Base-by-base conservation (phyloP, 2,113 vertebrate genomes). In the Vulpes ferrilata region DNA sequence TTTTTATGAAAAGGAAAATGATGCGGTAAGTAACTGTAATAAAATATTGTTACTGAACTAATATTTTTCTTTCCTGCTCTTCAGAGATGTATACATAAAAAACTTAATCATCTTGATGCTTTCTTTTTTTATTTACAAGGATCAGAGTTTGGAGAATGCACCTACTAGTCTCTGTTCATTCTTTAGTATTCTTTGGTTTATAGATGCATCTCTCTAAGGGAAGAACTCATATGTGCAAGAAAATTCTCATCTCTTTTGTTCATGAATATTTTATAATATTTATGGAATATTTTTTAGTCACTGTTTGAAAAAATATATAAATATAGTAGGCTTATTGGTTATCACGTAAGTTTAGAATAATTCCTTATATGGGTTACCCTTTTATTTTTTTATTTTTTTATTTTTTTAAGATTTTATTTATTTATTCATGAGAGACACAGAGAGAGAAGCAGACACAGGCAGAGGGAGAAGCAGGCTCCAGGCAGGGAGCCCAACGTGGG, bases 1-100 rank as follows among this genome's bases (percentile, higher is more conserved):
- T 98, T 99, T 99, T 98, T 99, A 99, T 51, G 99, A 99, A 98
- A 99, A 99, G 69, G 99, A 99, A 98, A 99, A 99, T n/a, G 99
- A 99, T 59, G 99, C 99, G 98, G 99, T 99, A 98, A 98, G 98
- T 98, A 20, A 96, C 25, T 71, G 23, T 78, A 27, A 48, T 53
- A 65, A 85, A 57, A 15, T 86, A 16, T 74, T 82, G 27, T 25
- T 94, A 55, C 74, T 43, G 62, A 90, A 71, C 20, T 92, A 73
- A 35, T 78, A 17, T 17, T 51, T 92, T 86, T n/a, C 35, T 6
- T 74, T 76, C 35, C 27, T 65, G 5, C 8, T 32, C 38, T 74
- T 74, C 60, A 19, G 22, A 81, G 82, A 22, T 71, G 71, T 35
- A n/a, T 64, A 35, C 1, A 5, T 67, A 48, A 4, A 84, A n/a